A percentile compares a stretch with the other conserved stretches of the same genome.
Evolutionary conservation across 2,797 vertebrate genomes (phyloP).

Genomic region (Cygnus olor): DNA sequence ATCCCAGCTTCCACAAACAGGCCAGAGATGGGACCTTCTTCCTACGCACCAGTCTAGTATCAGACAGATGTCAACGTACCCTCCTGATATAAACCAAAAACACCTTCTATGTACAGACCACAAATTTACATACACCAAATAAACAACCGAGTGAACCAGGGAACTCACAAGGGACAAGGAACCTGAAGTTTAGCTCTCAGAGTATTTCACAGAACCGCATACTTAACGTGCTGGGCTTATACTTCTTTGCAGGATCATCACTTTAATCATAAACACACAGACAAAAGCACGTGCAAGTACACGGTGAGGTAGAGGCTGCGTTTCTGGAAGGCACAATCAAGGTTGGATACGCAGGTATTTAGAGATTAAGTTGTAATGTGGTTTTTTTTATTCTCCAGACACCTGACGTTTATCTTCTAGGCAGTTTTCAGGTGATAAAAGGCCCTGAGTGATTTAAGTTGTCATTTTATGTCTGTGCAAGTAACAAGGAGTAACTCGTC

Average conservation of each 20-base stretch:
- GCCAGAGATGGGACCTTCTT: slow-evolving; percentile 72
- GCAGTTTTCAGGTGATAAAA: not conserved
- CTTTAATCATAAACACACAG: slow-evolving; percentile 36
- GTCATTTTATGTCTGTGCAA: not conserved
- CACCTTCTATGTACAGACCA: slow-evolving; percentile 67
- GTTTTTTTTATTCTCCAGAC: slow-evolving; percentile 2
- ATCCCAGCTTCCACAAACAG: slow-evolving; percentile 72
- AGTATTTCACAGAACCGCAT: not conserved
- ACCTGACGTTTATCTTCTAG: not conserved
- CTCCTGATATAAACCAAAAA: slow-evolving; percentile 73
- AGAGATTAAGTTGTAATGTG: not conserved
- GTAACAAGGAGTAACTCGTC: not conserved
- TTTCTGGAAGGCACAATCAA: slow-evolving; percentile 51
- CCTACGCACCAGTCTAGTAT: slow-evolving; percentile 72
- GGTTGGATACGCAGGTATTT: not conserved
- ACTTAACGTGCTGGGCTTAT: slow-evolving; percentile 21
- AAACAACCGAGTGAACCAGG: slow-evolving; percentile 30
- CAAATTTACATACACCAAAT: slow-evolving; percentile 57
- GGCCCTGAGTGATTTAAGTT: not conserved
- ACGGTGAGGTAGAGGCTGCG: not conserved
- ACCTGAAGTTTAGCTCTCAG: slow-evolving; percentile 24
- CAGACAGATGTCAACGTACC: slow-evolving; percentile 67
- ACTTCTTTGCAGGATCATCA: slow-evolving; percentile 8
- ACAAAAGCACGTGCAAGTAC: slow-evolving; percentile 12
- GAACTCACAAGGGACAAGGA: slow-evolving; percentile 40